Conservation (phyloP, 2,888 invertebrate genomes). For the Nomada fucata region DNA sequence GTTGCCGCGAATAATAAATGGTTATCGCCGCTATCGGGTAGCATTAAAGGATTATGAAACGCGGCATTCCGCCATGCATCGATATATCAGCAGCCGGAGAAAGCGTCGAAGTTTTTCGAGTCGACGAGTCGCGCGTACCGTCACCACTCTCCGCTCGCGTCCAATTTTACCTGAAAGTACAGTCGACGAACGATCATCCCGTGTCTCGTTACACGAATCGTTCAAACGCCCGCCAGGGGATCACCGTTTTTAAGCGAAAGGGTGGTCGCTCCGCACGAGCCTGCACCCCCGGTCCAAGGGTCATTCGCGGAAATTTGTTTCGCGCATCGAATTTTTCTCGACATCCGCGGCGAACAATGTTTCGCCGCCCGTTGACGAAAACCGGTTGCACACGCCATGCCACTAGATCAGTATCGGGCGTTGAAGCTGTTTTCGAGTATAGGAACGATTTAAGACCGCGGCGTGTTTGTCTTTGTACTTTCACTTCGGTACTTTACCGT, state of each 20-base stretch:
- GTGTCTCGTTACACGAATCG: neutral
- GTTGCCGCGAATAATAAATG: conserved; percentile 56
- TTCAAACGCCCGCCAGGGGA: neutral
- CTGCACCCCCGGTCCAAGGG: neutral
- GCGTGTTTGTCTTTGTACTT: conserved; percentile 47
- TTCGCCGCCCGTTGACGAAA: conserved; percentile 37
- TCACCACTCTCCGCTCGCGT: neutral
- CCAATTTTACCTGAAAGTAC: conserved; percentile 20
- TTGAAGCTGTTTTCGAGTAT: conserved; percentile 47
- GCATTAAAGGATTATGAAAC: conserved; percentile 62
- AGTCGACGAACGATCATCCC: conserved; percentile 17
- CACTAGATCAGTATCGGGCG: conserved; percentile 51
- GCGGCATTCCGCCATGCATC: conserved; percentile 24
- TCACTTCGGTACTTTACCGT: conserved; percentile 36
- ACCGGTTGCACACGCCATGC: conserved; percentile 44
- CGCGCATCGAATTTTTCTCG: conserved; percentile 6
- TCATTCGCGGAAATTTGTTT: conserved; percentile 41
- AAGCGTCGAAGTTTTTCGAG: conserved; percentile 32
- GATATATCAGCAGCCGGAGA: conserved; percentile 45
- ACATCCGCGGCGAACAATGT: conserved; percentile 30
- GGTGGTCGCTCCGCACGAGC: conserved; percentile 19
- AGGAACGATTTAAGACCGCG: conserved; percentile 41
- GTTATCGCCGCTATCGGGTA: conserved; percentile 50
- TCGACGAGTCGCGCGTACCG: conserved; percentile 9
- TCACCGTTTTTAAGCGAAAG: conserved; percentile 14